Evolutionary conservation across 1,140 invertebrate genomes (phyloP).

Genomic region (Anastrepha ludens): DNA sequence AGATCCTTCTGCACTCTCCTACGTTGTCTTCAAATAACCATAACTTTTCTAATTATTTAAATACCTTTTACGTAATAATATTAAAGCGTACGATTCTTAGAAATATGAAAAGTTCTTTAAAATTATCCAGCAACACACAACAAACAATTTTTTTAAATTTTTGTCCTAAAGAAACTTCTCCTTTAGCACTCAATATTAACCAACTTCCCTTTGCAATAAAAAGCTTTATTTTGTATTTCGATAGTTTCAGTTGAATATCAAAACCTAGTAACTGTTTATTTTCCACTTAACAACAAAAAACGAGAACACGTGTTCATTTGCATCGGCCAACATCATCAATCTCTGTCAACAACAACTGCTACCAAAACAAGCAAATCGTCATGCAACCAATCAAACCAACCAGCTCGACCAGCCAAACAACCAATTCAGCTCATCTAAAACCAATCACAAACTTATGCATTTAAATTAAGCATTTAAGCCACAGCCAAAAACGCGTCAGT

Average conservation of each 20-base stretch:
- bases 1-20: too few relatives aligned
- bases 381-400: slow-evolving; percentile 35
- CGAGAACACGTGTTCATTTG: slow-evolving; percentile 42
- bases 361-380: background rate
- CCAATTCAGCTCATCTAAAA: slow-evolving; percentile 47
- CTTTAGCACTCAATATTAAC: too few relatives aligned
- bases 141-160: too few relatives aligned
- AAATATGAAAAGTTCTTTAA: too few relatives aligned
- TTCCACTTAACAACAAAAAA: background rate
- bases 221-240: too few relatives aligned
- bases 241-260: background rate
- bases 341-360: slow-evolving; percentile 64
- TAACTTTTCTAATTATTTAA: too few relatives aligned
- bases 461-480: slow-evolving; percentile 74
- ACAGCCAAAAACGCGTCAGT: slow-evolving; percentile 54
- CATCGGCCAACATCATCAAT: slow-evolving; percentile 66
- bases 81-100: too few relatives aligned
- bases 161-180: too few relatives aligned
- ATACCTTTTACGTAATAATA: too few relatives aligned
- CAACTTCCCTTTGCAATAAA: too few relatives aligned
- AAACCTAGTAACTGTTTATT: background rate
- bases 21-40: too few relatives aligned
- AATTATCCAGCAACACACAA: too few relatives aligned
- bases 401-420: slow-evolving; percentile 32
- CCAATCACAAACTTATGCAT: slow-evolving; percentile 67